Conservation (phyloP, 1,140 invertebrate species). For the Drosophila paulistorum region DNA sequence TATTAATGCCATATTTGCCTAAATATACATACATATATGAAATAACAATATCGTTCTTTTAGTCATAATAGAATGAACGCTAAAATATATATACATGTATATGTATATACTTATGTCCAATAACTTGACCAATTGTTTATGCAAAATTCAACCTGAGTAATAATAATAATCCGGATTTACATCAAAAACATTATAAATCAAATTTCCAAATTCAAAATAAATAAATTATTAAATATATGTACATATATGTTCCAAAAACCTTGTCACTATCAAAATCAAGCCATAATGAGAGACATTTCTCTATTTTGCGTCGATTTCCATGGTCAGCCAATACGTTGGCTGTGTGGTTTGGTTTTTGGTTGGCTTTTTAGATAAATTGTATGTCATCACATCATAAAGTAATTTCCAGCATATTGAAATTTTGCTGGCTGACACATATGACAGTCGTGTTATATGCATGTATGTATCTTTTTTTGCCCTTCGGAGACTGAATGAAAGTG, state of each 20-base stretch:
- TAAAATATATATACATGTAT: too few species aligned
- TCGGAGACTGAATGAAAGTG: slow-evolving; percentile 10
- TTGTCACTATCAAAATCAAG: background rate
- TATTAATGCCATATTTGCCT: too few species aligned
- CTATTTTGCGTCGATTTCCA: background rate
- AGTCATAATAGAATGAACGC: too few species aligned
- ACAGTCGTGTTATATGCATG: slow-evolving; percentile 3
- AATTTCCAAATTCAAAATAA: too few species aligned
- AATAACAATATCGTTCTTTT: too few species aligned
- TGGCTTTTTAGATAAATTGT: slow-evolving; percentile 72
- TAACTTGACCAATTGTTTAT: too few species aligned
- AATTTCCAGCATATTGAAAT: slow-evolving; percentile 82
- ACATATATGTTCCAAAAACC: background rate
- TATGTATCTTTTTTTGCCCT: background rate
- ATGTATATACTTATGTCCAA: too few species aligned
- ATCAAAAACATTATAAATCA: too few species aligned
- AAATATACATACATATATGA: too few species aligned
- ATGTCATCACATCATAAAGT: slow-evolving; percentile 82
- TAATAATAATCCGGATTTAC: too few species aligned
- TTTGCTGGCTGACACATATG: slow-evolving; percentile 45
- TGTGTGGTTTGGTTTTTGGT: slow-evolving; percentile 5
- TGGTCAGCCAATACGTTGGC: slow-evolving; percentile 1
- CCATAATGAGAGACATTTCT: background rate
- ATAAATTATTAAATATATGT: too few species aligned
- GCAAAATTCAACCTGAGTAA: too few species aligned